Evolutionary conservation across 2,888 invertebrate genomes (phyloP).

Genomic region (Chalcosyrphus nemorum): DNA sequence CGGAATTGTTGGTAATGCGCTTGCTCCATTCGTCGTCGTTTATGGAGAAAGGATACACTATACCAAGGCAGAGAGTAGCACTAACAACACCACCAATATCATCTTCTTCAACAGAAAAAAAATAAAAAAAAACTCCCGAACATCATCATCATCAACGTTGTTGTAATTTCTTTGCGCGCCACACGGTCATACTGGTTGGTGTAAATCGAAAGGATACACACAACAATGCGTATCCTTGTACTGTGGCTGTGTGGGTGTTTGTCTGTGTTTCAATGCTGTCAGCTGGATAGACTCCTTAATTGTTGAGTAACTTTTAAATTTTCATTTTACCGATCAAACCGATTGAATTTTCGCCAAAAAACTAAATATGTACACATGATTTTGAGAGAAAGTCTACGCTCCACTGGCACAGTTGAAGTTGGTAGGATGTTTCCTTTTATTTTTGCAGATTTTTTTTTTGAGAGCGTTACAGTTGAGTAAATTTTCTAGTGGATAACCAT

Average conservation of each 20-base stretch:
- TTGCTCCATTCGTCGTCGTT: slow-evolving; percentile 70
- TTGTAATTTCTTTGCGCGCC: slow-evolving; percentile 49
- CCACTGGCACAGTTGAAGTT: slow-evolving; percentile 23
- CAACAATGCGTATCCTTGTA: neutral
- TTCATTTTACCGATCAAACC: slow-evolving; percentile 33
- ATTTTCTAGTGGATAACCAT: neutral
- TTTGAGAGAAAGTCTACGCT: neutral
- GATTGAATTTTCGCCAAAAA: slow-evolving; percentile 21
- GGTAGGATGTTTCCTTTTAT: too few relatives aligned
- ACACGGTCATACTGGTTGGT: slow-evolving; percentile 30
- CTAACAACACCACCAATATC: slow-evolving; percentile 57
- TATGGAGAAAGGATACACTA: slow-evolving; percentile 32
- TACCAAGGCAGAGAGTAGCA: slow-evolving; percentile 13
- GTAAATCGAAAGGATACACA: slow-evolving; percentile 8
- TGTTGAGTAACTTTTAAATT: slow-evolving; percentile 48
- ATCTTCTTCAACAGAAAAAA: slow-evolving; percentile 61
- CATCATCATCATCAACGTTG: slow-evolving; percentile 50
- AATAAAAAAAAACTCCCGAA: slow-evolving; percentile 16
- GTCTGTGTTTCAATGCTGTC: slow-evolving; percentile 43
- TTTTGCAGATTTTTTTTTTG: neutral
- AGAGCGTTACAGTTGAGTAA: neutral
- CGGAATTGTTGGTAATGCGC: slow-evolving; percentile 61
- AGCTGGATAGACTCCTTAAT: slow-evolving; percentile 58
- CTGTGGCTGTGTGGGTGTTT: slow-evolving; percentile 2
- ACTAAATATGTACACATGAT: neutral